Percentiles rank a stretch among this genome's conserved stretches.
phyloP scores from a whole-genome alignment of 2,797 vertebrate genomes.

The Borostomias antarcticus region DNA sequence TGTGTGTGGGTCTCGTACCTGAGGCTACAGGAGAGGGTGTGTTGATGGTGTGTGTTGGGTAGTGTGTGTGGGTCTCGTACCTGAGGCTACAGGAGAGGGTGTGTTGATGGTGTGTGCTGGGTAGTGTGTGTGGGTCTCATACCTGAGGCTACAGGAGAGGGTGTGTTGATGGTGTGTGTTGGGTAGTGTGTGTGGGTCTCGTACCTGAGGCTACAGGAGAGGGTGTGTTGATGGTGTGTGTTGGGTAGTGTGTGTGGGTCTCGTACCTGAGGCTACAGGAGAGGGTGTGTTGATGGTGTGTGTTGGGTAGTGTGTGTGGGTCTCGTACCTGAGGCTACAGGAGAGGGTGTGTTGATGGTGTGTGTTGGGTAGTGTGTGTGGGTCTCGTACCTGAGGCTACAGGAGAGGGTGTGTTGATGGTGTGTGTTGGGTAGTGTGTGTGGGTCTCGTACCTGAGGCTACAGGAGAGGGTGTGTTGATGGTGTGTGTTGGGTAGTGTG shows the following conservation, averaged over 20 bases:
- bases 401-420: slow-evolving; percentile 75
- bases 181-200: no score
- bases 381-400: slow-evolving; percentile 65
- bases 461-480: slow-evolving; percentile 77
- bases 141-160: slow-evolving; percentile 76
- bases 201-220: slow-evolving; percentile 74
- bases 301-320: no score
- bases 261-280: slow-evolving; percentile 72
- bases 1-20: slow-evolving; percentile 66
- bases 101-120: slow-evolving; percentile 69
- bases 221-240: slow-evolving; percentile 74
- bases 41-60: slow-evolving; percentile 70
- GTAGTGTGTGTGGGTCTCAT: no score
- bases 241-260: no score
- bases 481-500: slow-evolving; percentile 64
- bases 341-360: slow-evolving; percentile 76
- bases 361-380: no score
- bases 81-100: slow-evolving; percentile 75
- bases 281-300: slow-evolving; percentile 75
- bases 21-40: slow-evolving; percentile 73
- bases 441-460: slow-evolving; percentile 64
- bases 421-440: no score
- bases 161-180: slow-evolving; percentile 72
- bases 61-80: slow-evolving; percentile 59
- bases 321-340: slow-evolving; percentile 69